Evolutionary conservation across 2,797 vertebrate genomes (phyloP), one percentile per base, ranked within the genome.

Genomic region (Lutjanus campechanus): DNA sequence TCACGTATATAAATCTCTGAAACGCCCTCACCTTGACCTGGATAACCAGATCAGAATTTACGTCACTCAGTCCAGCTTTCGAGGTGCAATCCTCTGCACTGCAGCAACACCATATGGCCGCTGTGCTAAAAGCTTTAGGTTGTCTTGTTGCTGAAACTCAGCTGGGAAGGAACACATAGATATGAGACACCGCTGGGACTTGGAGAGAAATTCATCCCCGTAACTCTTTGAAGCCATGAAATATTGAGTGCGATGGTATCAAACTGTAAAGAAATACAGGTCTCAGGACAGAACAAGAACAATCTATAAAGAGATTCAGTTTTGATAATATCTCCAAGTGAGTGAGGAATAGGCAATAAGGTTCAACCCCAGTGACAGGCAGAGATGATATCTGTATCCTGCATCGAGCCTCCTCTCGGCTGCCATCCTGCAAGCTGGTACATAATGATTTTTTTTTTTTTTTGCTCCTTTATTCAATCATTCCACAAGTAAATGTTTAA

Each of bases 211-310:
- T 83, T 22, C 55, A 83, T 81, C 69, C 73, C 61, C 64, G 76
- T 71, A 69, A 84, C 62, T 59, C 70, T 75, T 84, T 81, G 58
- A 83, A 69, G 75, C 65, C 72, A 78, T 91, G 67, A 91, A 92
- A 91, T 92, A 91, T 90, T 85, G 76, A 88, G 70, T 73, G 58
- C 11, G 85, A 92, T 90, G 44, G 60, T 86, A 91, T 92, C 86
- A 83, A 85, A 85, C 59, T 17, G 70, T 68, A 82, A 82, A 85
- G 77, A 88, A 89, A 71, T 74, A 68, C 79, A 63, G 58, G 79
- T 87, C 75, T 84, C 75, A 63, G 80, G 83, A 85, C 69, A 76
- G 69, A 85, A 79, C 58, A 81, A 63, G 65, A 80, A 77, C 76
- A 64, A 83, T 83, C 72, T 69, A 70, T 84, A 76, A 83, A 84